Conservation (phyloP, 2,888 invertebrate genomes). For the Drosophila subquinaria region DNA sequence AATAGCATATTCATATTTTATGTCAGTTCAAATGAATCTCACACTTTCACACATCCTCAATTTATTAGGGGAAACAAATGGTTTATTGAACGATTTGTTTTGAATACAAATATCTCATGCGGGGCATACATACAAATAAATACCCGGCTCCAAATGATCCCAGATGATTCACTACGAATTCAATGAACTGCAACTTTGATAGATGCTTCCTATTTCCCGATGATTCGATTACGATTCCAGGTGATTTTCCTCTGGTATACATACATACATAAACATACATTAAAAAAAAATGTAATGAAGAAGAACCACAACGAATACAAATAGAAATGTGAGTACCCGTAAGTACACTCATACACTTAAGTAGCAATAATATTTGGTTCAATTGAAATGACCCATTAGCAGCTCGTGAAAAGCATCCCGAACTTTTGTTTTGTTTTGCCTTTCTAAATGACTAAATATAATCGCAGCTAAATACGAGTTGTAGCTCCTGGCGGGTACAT, state of each 20-base stretch:
- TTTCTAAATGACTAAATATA: slow-evolving; percentile 60
- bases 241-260: slow-evolving; percentile 38
- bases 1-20: slow-evolving; percentile 54
- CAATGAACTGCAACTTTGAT: slow-evolving; percentile 41
- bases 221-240: slow-evolving; percentile 34
- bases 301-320: slow-evolving; percentile 10
- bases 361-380: slow-evolving; percentile 59
- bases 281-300: background rate
- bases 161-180: slow-evolving; percentile 43
- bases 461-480: slow-evolving; percentile 18
- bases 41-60: slow-evolving; percentile 64
- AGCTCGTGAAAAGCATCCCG: slow-evolving; percentile 76
- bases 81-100: slow-evolving; percentile 54
- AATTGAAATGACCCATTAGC: slow-evolving; percentile 79
- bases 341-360: slow-evolving; percentile 15
- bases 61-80: slow-evolving; percentile 54
- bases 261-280: background rate
- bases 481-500: background rate
- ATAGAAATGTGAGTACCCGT: slow-evolving; percentile 17
- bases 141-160: background rate
- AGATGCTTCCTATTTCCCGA: slow-evolving; percentile 57
- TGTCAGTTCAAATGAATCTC: slow-evolving; percentile 49
- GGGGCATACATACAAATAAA: slow-evolving; percentile 11
- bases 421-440: slow-evolving; percentile 27
- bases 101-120: slow-evolving; percentile 29